Evolutionary conservation across 2,113 vertebrate genomes (phyloP).

Genomic region (Chlorocebus sabaeus): DNA sequence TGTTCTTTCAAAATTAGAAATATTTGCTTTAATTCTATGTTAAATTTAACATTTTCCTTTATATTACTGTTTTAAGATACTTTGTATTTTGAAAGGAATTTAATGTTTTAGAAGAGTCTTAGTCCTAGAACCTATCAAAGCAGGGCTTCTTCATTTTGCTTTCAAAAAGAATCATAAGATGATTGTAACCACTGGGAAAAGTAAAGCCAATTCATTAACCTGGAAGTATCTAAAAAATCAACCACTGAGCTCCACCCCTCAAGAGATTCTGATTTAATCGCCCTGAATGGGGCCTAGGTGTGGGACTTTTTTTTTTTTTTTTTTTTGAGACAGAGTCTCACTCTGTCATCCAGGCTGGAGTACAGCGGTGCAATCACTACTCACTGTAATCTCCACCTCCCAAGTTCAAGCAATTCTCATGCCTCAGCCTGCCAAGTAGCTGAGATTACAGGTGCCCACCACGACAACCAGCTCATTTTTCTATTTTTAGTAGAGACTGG

Average conservation of each 20-base stretch:
- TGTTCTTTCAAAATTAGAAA: constrained; percentile 10
- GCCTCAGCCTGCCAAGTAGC: too few relatives aligned
- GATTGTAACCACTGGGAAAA: background rate
- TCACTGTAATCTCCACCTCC: too few relatives aligned
- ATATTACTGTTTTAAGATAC: background rate
- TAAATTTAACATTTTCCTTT: background rate
- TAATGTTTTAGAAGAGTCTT: background rate
- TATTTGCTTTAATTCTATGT: background rate
- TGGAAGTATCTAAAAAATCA: background rate
- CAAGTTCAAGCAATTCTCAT: too few relatives aligned
- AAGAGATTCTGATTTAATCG: background rate
- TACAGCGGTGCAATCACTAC: too few relatives aligned
- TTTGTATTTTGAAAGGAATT: background rate
- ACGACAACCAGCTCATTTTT: too few relatives aligned
- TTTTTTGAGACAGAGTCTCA: too few relatives aligned
- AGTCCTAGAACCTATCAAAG: background rate
- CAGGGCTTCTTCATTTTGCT: background rate
- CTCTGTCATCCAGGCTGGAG: too few relatives aligned
- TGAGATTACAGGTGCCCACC: too few relatives aligned
- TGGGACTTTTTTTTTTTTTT: background rate
- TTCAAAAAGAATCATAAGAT: constrained; percentile 2
- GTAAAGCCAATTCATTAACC: background rate
- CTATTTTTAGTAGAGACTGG: too few relatives aligned
- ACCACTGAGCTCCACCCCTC: background rate
- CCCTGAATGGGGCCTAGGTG: background rate